These are phyloP conservation scores for Idaea dimidiata DNA, from an alignment of 2,888 invertebrate species.

Conservation along the genomic window DNA sequence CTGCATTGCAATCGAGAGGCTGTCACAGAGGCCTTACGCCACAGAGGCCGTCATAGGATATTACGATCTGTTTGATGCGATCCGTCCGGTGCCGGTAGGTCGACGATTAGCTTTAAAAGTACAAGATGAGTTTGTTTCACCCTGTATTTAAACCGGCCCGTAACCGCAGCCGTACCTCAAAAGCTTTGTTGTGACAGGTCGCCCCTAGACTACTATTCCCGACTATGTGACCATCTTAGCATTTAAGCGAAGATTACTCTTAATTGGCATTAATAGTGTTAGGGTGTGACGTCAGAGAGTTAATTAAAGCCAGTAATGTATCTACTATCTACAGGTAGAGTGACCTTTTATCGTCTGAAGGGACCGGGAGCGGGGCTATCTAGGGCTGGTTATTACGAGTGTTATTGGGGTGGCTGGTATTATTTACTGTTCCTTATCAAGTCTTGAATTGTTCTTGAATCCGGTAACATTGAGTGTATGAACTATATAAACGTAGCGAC, in stretches of 20 bases:
- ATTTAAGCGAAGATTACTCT: conserved; percentile 29
- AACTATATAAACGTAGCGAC: too few relatives aligned
- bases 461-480: too few relatives aligned
- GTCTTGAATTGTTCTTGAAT: not conserved
- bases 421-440: conserved; percentile 9
- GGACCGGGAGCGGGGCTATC: conserved; percentile 16
- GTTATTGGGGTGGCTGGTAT: conserved; percentile 13
- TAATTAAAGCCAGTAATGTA: conserved; percentile 15
- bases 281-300: conserved; percentile 19
- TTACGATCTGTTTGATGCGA: too few relatives aligned
- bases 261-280: conserved; percentile 30
- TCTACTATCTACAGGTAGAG: conserved; percentile 10
- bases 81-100: too few relatives aligned
- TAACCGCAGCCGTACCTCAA: conserved; percentile 30
- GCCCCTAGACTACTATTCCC: conserved; percentile 22
- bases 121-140: not conserved
- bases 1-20: too few relatives aligned
- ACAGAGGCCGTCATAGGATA: too few relatives aligned
- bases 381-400: conserved; percentile 13
- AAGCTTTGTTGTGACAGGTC: conserved; percentile 32
- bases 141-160: conserved; percentile 37
- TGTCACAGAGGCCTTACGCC: too few relatives aligned
- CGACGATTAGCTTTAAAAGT: too few relatives aligned
- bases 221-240: conserved; percentile 23
- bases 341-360: conserved; percentile 18